These are phyloP conservation scores for Strigamia transsilvanica DNA, from an alignment of 2,888 invertebrate species.

Conservation along the genomic window DNA sequence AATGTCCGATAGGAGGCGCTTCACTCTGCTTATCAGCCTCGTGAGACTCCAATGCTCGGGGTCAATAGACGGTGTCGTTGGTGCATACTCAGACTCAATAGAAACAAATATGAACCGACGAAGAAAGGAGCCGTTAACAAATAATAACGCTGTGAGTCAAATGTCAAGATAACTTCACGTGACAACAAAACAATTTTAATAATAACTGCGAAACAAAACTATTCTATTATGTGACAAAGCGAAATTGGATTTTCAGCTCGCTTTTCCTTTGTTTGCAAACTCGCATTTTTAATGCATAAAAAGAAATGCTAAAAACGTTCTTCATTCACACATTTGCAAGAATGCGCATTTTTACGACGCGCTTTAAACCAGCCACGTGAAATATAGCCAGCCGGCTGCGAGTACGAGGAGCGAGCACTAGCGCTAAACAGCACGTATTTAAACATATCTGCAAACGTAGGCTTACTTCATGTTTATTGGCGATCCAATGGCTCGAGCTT, in stretches of 20 bases:
- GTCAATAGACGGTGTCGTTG: slow-evolving; percentile 23
- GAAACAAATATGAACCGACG: slow-evolving; percentile 10
- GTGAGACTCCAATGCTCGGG: slow-evolving; percentile 11
- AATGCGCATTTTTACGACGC: background rate
- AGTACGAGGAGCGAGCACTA: background rate
- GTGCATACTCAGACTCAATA: background rate
- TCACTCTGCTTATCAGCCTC: slow-evolving; percentile 3
- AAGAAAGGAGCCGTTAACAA: slow-evolving; percentile 3
- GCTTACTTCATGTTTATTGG: slow-evolving; percentile 14
- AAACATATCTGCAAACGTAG: slow-evolving; percentile 20
- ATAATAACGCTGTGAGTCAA: slow-evolving; percentile 21
- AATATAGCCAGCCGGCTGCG: background rate
- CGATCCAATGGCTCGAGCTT: background rate
- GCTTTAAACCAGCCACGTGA: background rate
- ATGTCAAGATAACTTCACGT: background rate
- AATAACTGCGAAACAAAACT: background rate
- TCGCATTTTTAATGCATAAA: background rate
- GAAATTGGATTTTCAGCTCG: no score
- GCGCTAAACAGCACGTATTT: background rate
- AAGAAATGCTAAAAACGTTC: background rate
- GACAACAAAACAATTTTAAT: background rate
- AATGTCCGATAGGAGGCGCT: slow-evolving; percentile 26
- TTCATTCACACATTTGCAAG: background rate
- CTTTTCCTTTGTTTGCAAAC: no score
- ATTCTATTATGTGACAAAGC: no score